Conservation (phyloP, 2,113 vertebrate genomes). For the Ranitomeya imitator region DNA sequence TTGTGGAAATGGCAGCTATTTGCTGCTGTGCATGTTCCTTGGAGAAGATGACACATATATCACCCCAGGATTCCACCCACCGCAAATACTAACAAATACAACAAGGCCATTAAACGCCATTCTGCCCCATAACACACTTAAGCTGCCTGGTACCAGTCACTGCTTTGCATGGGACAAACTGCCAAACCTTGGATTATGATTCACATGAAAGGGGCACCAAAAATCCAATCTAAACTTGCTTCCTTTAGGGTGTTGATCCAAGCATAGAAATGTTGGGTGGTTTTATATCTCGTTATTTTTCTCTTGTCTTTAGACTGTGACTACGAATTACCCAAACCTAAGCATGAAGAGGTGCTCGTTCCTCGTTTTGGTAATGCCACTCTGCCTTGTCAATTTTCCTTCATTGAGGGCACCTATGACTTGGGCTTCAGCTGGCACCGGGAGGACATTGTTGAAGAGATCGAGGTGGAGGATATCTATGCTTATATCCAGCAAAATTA, state of each 20-base stretch:
- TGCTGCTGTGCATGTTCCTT: too few relatives aligned
- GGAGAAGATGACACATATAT: too few relatives aligned
- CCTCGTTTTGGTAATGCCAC: conserved; percentile 61
- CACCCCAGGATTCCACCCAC: too few relatives aligned
- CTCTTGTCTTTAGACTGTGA: conserved; percentile 23
- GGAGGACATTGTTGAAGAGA: conserved; percentile 66
- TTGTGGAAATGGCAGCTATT: too few relatives aligned
- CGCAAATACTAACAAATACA: too few relatives aligned
- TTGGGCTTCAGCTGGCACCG: conserved; percentile 65
- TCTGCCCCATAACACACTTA: too few relatives aligned
- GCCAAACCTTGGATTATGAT: background rate
- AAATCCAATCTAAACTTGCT: too few relatives aligned
- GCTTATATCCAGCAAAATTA: conserved; percentile 47
- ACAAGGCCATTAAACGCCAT: too few relatives aligned
- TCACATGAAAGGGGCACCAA: too few relatives aligned
- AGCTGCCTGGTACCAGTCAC: too few relatives aligned
- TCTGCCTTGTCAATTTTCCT: conserved; percentile 65
- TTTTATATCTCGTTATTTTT: background rate
- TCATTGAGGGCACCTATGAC: conserved; percentile 61
- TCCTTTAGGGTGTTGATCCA: too few relatives aligned
- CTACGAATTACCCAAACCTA: conserved; percentile 24
- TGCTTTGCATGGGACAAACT: too few relatives aligned
- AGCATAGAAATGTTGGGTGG: background rate
- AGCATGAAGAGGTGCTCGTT: conserved; percentile 29
- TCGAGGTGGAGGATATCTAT: conserved; percentile 60